These are phyloP conservation scores for Xenentodon cancila DNA, from an alignment of 2,797 vertebrate species.

Conservation along the genomic window DNA sequence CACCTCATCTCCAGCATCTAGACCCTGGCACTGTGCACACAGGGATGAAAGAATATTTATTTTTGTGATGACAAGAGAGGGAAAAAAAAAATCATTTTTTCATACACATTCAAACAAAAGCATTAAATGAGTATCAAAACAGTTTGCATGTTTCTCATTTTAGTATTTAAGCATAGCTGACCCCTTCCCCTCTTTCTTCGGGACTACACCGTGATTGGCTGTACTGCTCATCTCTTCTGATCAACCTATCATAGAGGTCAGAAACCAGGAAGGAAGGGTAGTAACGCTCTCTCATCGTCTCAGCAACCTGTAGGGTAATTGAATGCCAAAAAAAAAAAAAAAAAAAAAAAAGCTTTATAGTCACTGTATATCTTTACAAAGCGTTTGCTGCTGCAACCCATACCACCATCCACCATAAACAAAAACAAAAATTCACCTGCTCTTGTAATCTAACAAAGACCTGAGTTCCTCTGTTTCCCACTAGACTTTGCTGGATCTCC, in stretches of 20 bases:
- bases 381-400: too few relatives aligned
- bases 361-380: too few relatives aligned
- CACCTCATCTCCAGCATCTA: conserved; percentile 83
- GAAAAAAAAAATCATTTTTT: neutral
- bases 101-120: neutral
- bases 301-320: conserved; percentile 68
- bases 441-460: conserved; percentile 94
- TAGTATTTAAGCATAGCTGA: conserved; percentile 69
- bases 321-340: neutral
- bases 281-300: conserved; percentile 93
- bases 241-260: conserved; percentile 91
- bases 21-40: conserved; percentile 79
- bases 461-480: conserved; percentile 96
- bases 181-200: conserved; percentile 89
- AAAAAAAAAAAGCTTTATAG: too few relatives aligned
- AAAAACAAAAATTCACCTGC: conserved; percentile 74
- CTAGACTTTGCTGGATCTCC: conserved; percentile 97
- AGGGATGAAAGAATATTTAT: neutral
- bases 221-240: conserved; percentile 86
- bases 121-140: neutral
- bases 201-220: conserved; percentile 81
- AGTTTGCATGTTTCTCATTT: neutral
- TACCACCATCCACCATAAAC: too few relatives aligned
- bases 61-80: too few relatives aligned
- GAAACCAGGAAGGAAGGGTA: conserved; percentile 98